Percentiles rank a stretch among this genome's conserved stretches.
phyloP scores from a whole-genome alignment of 2,113 vertebrate species.

The Callocephalon fimbriatum region DNA sequence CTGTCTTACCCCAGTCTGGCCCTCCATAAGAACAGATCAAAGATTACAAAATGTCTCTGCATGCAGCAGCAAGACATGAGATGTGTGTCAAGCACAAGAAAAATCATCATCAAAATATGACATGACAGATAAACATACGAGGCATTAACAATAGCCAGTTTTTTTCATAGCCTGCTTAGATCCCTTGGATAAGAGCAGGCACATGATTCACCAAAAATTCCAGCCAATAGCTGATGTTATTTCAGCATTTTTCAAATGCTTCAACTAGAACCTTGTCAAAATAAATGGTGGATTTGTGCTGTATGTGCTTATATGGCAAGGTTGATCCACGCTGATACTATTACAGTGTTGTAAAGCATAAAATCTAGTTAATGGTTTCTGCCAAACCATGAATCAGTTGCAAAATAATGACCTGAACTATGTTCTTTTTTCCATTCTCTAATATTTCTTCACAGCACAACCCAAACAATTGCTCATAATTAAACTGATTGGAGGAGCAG shows the following conservation, averaged over 20 bases:
- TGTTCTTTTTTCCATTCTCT: constrained; percentile 85
- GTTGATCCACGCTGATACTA: constrained; percentile 71
- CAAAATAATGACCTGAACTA: constrained; percentile 73
- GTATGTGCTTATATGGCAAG: constrained; percentile 85
- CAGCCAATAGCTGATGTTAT: constrained; percentile 67
- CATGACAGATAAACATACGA: constrained; percentile 43
- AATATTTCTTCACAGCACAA: constrained; percentile 80
- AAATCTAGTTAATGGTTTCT: constrained; percentile 76
- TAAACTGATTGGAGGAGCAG: constrained; percentile 78
- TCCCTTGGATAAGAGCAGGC: constrained; percentile 41
- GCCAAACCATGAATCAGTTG: constrained; percentile 85
- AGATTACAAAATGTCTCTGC: not conserved
- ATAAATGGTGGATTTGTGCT: constrained; percentile 74
- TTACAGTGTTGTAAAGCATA: constrained; percentile 75
- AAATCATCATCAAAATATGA: constrained; percentile 44
- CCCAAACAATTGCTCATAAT: constrained; percentile 85
- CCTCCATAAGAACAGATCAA: not conserved
- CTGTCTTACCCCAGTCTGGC: not conserved
- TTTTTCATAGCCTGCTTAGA: constrained; percentile 47
- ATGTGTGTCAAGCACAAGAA: constrained; percentile 46
- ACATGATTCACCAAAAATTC: constrained; percentile 39
- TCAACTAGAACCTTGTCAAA: constrained; percentile 77
- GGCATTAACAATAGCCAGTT: constrained; percentile 51
- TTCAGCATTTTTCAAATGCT: constrained; percentile 79
- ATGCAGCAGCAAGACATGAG: constrained; percentile 12